A percentile compares a stretch with the other conserved stretches of the same genome.
These are phyloP conservation scores for Tautogolabrus adspersus DNA, from an alignment of 2,113 vertebrate species.

Conservation along the genomic window DNA sequence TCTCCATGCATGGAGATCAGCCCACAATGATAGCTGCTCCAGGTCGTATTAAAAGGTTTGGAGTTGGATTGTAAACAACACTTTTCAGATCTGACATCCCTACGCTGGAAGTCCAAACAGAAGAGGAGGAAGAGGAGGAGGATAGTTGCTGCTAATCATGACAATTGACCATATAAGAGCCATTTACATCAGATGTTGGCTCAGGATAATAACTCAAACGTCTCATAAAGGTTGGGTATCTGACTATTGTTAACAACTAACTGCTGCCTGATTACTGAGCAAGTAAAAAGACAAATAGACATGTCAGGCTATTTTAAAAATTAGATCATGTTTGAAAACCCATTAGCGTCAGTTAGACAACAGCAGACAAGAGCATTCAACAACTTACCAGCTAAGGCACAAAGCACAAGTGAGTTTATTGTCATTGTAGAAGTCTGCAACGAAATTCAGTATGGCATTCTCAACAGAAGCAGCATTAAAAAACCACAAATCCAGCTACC, in stretches of 20 bases:
- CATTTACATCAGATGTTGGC: neutral
- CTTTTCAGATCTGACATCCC: slow-evolving; percentile 25
- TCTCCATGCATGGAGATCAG: slow-evolving; percentile 66
- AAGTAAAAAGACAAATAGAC: neutral
- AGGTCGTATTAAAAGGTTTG: slow-evolving; percentile 39
- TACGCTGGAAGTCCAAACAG: neutral
- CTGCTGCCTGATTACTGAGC: too few species aligned
- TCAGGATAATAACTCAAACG: too few species aligned
- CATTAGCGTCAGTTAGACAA: neutral
- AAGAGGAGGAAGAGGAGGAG: slow-evolving; percentile 7
- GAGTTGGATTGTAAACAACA: slow-evolving; percentile 52
- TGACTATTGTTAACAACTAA: too few species aligned
- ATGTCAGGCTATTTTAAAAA: neutral
- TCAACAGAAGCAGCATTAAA: too few species aligned
- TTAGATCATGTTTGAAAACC: neutral
- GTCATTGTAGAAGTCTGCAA: too few species aligned
- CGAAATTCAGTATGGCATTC: too few species aligned
- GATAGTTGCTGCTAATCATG: slow-evolving; percentile 3
- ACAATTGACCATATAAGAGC: neutral
- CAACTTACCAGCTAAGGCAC: neutral
- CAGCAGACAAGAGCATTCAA: neutral
- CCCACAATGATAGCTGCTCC: slow-evolving; percentile 47
- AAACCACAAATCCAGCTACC: too few species aligned
- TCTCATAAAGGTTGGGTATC: too few species aligned
- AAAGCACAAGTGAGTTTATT: too few species aligned